A percentile compares a stretch with the other conserved stretches of the same genome.
These are phyloP conservation scores for Morphnarchus princeps DNA, from an alignment of 2,113 vertebrate genomes.

Conservation along the genomic window DNA sequence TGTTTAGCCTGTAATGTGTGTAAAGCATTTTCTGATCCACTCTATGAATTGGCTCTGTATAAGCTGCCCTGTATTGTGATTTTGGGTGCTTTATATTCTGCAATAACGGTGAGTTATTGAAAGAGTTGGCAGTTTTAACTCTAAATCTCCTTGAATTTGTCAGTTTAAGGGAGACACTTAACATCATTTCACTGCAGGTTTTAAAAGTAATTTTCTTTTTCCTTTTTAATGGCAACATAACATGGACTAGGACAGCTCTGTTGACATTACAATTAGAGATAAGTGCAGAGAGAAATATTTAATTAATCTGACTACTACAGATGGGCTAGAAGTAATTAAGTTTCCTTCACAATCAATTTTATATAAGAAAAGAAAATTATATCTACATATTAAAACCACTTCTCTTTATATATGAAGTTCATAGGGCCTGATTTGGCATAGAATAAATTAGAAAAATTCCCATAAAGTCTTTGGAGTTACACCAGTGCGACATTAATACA, in stretches of 20 bases:
- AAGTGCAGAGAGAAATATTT: constrained; percentile 51
- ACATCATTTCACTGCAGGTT: constrained; percentile 47
- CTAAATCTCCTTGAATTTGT: constrained; percentile 60
- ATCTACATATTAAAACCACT: constrained; percentile 2
- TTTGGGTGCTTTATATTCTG: constrained; percentile 39
- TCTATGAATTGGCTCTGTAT: background rate
- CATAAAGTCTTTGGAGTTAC: background rate
- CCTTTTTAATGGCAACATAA: constrained; percentile 44
- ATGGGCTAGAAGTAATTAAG: constrained; percentile 48
- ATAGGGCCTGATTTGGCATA: background rate
- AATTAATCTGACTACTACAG: constrained; percentile 44
- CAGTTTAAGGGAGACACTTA: constrained; percentile 55
- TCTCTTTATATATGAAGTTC: background rate
- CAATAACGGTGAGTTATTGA: constrained; percentile 34
- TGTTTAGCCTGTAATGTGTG: background rate
- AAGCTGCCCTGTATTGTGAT: background rate
- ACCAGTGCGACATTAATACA: background rate
- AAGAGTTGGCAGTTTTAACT: constrained; percentile 49
- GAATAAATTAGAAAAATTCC: background rate
- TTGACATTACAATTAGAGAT: constrained; percentile 62
- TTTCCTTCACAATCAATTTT: constrained; percentile 34
- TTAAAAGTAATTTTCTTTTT: constrained; percentile 62
- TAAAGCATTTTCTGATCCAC: background rate
- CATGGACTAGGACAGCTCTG: constrained; percentile 32
- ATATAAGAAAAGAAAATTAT: constrained; percentile 21